Base-by-base conservation (phyloP, 2,113 vertebrate species). In the Ochotona princeps region DNA sequence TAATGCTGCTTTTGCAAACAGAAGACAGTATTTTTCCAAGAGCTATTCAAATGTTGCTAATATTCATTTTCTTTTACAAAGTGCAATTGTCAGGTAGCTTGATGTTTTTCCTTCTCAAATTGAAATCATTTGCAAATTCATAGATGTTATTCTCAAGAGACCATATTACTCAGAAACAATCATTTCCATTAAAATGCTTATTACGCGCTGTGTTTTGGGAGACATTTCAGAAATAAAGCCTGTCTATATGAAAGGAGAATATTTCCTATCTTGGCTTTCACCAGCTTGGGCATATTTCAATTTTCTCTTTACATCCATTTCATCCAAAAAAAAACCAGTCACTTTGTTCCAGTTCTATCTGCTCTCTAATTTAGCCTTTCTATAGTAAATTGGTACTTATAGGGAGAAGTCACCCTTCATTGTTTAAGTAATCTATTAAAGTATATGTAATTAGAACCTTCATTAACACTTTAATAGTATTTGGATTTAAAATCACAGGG, bases 141-240 rank as follows among this genome's bases (percentile, higher is more conserved):
- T 51, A 70, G 83, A 70, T 90, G 10, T 47, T 69, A 81, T 84
- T 95, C 79, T 92, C 60, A 74, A 63, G 60, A 66, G 69, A 90
- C 87, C 32, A 75, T 89, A 32, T 87, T 94, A 81, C 35, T 92
- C 47, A 95, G 82, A 92, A 82, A 89, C 81, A 75, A 74, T 49
- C n/a, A 86, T 82, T 92, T 95, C 82, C 25, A 70, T 69, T 91
- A 92, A 92, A 93, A 80, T n/a, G 17, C 2, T 76, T 30, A 7
- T 83, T 79, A 18, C 20, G 26, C 8, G 94, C 21, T 76, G 9
- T 35, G 51, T 61, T 70, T 18, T 47, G n/a, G 35, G 13, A 44
- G 38, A 66, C 49, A 26, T 60, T 69, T 92, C 57, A 38, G 72
- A 91, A 91, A 70, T 65, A 38, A 51, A 54, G 32, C 32, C 12